These are phyloP conservation scores for Aplysina aerophoba DNA, from an alignment of 37 sponge, comb jelly and placozoan species.

Conservation along the genomic window DNA sequence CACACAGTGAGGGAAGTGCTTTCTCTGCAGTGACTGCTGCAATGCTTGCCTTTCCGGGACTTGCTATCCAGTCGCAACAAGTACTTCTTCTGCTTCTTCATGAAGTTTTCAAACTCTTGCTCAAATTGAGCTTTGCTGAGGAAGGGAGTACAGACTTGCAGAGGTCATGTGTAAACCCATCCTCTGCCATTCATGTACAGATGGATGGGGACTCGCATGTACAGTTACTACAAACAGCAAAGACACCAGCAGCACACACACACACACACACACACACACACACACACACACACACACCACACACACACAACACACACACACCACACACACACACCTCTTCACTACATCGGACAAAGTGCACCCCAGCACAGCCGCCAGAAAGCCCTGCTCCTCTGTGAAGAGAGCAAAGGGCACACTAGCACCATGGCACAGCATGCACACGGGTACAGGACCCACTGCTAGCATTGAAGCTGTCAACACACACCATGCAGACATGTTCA, in stretches of 20 bases:
- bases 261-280: neutral
- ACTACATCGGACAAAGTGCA: neutral
- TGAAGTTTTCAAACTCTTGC: neutral
- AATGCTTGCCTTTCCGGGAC: neutral
- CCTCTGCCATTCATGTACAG: too few relatives aligned
- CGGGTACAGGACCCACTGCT: too few relatives aligned
- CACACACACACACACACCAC: neutral
- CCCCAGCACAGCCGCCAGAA: neutral
- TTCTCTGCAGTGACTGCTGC: too few relatives aligned
- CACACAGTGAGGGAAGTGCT: too few relatives aligned
- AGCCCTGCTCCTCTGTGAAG: neutral
- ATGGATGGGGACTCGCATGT: too few relatives aligned
- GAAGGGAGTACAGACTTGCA: too few relatives aligned
- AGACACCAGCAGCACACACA: neutral
- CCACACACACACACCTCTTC: neutral
- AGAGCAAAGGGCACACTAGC: too few relatives aligned
- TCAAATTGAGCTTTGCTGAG: slow-evolving; percentile 3
- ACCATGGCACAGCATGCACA: too few relatives aligned
- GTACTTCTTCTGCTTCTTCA: neutral
- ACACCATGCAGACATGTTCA: too few relatives aligned
- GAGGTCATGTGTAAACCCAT: too few relatives aligned
- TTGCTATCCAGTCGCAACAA: slow-evolving; percentile 16
- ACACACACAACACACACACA: neutral
- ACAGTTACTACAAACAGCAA: neutral
- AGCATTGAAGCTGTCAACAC: too few relatives aligned